Conservation (phyloP, 2,888 invertebrate species). For the Synergus gifuensis region DNA sequence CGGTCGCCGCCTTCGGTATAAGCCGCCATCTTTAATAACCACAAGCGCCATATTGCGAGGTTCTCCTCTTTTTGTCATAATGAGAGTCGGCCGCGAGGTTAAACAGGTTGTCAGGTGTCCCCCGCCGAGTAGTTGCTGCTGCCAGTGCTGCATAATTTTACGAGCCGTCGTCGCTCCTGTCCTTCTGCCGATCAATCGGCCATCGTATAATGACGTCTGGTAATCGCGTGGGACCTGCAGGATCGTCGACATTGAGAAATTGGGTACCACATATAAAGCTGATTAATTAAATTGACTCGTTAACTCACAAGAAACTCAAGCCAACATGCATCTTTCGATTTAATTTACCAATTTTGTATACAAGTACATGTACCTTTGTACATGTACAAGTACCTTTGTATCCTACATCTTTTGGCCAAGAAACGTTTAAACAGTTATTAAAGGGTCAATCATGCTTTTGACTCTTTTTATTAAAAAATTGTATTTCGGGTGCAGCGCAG, state of each 20-base stretch:
- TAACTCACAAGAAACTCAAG: slow-evolving; percentile 8
- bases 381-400: background rate
- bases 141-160: slow-evolving; percentile 70
- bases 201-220: slow-evolving; percentile 53
- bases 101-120: slow-evolving; percentile 73
- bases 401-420: too few species aligned
- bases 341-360: background rate
- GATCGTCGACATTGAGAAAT: slow-evolving; percentile 39
- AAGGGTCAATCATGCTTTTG: too few species aligned
- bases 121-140: slow-evolving; percentile 58
- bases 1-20: slow-evolving; percentile 46
- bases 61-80: slow-evolving; percentile 72
- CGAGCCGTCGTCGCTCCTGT: slow-evolving; percentile 60
- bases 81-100: slow-evolving; percentile 69
- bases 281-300: slow-evolving; percentile 41
- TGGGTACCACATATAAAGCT: slow-evolving; percentile 19
- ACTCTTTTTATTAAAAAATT: too few species aligned
- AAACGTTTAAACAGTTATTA: too few species aligned
- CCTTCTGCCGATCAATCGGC: slow-evolving; percentile 42
- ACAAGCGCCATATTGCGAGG: slow-evolving; percentile 68
- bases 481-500: too few species aligned
- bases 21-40: slow-evolving; percentile 75
- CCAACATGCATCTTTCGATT: slow-evolving; percentile 5
- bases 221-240: slow-evolving; percentile 42
- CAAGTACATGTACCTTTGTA: background rate